Percentiles rank a stretch among this genome's conserved stretches.
phyloP scores from a whole-genome alignment of 2,797 vertebrate species.

The Cygnus olor region DNA sequence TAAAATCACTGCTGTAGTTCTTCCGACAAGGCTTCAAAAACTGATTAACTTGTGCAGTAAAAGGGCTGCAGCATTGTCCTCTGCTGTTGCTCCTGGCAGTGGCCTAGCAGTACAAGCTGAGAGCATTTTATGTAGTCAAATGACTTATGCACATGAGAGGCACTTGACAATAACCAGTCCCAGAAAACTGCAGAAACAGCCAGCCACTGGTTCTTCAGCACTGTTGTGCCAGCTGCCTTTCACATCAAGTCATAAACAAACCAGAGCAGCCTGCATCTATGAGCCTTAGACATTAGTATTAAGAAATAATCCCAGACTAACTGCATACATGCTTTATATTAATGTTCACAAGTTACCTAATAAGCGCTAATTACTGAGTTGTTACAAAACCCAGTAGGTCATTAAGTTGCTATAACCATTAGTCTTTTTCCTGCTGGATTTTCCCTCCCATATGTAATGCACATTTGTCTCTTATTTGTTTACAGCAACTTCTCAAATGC shows the following conservation, averaged over 20 bases:
- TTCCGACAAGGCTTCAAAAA: neutral
- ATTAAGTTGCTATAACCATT: neutral
- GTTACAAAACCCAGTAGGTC: neutral
- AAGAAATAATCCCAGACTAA: neutral
- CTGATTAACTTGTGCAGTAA: neutral
- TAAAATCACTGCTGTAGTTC: neutral
- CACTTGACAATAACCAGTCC: neutral
- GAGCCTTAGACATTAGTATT: neutral
- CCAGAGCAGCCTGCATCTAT: neutral
- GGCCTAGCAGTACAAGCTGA: neutral
- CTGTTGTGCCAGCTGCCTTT: neutral
- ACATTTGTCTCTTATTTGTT: neutral
- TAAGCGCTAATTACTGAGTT: neutral
- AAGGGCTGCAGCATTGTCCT: neutral
- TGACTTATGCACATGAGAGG: neutral
- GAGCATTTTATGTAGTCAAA: neutral
- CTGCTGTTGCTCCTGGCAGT: neutral
- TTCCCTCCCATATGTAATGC: neutral
- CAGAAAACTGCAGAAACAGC: neutral
- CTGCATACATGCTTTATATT: neutral
- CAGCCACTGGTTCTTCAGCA: neutral
- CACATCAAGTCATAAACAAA: too few relatives aligned
- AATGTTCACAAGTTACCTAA: neutral
- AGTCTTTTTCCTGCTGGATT: neutral
- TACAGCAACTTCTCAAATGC: neutral